Evolutionary conservation across 53 echinoderm and acorn worm genomes (phyloP).

Genomic region (Arbacia lixula): DNA sequence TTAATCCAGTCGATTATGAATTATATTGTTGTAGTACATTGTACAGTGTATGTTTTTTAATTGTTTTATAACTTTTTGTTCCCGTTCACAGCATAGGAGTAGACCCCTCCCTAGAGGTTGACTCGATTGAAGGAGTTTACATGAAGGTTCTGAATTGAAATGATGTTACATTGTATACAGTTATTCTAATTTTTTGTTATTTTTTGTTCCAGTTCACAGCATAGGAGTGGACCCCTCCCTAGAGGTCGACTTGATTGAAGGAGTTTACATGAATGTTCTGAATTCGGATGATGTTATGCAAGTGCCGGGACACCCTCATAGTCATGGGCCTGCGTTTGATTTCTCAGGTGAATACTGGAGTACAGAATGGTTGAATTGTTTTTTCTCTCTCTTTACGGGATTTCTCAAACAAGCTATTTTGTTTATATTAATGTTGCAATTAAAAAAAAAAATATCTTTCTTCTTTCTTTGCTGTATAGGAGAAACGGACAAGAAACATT

Average conservation of each 20-base stretch:
- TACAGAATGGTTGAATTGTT: too few species aligned
- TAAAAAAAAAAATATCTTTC: not conserved
- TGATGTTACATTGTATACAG: too few species aligned
- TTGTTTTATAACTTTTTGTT: too few species aligned
- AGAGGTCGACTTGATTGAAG: constrained; percentile 44
- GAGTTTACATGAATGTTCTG: constrained; percentile 36
- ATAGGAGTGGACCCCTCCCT: constrained; percentile 24
- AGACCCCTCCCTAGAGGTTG: constrained; percentile 29
- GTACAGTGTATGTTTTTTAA: too few species aligned
- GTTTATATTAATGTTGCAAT: not conserved
- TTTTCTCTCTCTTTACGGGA: too few species aligned
- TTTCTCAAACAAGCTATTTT: too few species aligned
- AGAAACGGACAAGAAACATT: too few species aligned
- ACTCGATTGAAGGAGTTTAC: constrained; percentile 42
- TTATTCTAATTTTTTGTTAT: not conserved
- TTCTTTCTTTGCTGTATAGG: too few species aligned
- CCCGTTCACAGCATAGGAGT: constrained; percentile 23
- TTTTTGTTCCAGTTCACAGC: constrained; percentile 10
- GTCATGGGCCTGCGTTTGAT: not conserved
- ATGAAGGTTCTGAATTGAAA: constrained; percentile 16
- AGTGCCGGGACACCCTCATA: constrained; percentile 22
- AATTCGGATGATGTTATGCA: constrained; percentile 9
- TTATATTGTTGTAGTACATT: too few species aligned
- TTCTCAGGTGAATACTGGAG: too few species aligned
- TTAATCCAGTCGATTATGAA: too few species aligned